A percentile compares a stretch with the other conserved stretches of the same genome.
Evolutionary conservation across 1,140 invertebrate species (phyloP).

Genomic region (Dendroctonus valens): DNA sequence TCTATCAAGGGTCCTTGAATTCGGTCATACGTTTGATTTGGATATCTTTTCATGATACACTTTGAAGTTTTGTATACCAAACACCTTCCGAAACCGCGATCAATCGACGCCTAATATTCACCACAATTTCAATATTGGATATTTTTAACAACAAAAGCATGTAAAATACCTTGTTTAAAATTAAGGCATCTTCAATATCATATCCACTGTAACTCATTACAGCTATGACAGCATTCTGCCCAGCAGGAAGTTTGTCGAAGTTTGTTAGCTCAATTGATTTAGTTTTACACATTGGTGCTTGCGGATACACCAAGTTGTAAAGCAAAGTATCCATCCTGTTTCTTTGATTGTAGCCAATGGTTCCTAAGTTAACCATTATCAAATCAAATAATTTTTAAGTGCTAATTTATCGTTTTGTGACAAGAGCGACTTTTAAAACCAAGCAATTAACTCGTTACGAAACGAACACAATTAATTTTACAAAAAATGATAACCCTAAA

Average conservation of each 20-base stretch:
- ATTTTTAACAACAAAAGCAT: neutral
- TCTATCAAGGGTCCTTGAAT: constrained; percentile 70
- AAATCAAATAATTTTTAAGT: neutral
- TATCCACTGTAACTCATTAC: constrained; percentile 99
- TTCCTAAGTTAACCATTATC: constrained; percentile 55
- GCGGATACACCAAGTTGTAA: constrained; percentile 96
- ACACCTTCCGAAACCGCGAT: constrained; percentile 88
- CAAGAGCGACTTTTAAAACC: no score
- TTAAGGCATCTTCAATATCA: constrained; percentile 98
- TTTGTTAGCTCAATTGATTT: constrained; percentile 91
- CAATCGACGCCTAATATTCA: constrained; percentile 73
- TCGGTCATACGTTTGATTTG: constrained; percentile 90
- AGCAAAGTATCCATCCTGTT: constrained; percentile 96
- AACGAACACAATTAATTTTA: neutral
- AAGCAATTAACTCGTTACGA: no score
- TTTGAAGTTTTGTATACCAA: constrained; percentile 89
- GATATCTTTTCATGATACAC: constrained; percentile 85
- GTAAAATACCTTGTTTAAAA: constrained; percentile 80
- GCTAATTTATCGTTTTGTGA: no score
- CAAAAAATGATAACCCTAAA: constrained; percentile 20
- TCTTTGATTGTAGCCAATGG: constrained; percentile 96
- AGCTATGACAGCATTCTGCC: constrained; percentile 98
- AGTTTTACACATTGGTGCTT: constrained; percentile 95
- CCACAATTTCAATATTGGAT: neutral
- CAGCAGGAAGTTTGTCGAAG: constrained; percentile 97